Evolutionary conservation across 2,797 vertebrate genomes (phyloP), one percentile per base, ranked within the genome.

Genomic region (Pteropus rufus): DNA sequence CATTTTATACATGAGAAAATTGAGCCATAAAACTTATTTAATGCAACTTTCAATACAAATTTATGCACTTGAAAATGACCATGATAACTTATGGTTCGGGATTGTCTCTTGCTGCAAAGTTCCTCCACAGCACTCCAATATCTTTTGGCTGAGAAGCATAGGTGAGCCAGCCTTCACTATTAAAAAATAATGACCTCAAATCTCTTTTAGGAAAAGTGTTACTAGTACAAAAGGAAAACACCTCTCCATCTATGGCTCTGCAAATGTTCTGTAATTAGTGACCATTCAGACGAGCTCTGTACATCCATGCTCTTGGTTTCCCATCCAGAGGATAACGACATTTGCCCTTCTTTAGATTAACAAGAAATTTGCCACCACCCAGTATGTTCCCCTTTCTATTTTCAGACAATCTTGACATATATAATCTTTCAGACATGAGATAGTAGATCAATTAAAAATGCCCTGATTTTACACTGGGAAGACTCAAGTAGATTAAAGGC

Each of bases 391-490:
- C 73, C 24, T 77, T 81, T 34, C 44, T 81, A n/a, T 54, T 88
- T 95, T 70, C 75, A 5, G 77, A 58, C 23, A 52, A 72, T 31
- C 24, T 44, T 84, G 81, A 54, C 67, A 85, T 64, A 64, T 81
- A 77, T 62, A 89, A 64, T 65, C 34, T 79, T 90, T 72, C 36
- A 95, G 44, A 89, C 18, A 54, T 3, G 12, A 60, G 54, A 84
- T 95, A 87, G 75, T 18, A 79, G 19, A 83, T 18, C 29, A 84
- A 88, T 87, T 93, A 39, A 70, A 93, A 88, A 91, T 44, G 54
- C 21, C 31, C n/a, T 64, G 14, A 69, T 86, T 94, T 88, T 64
- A 26, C 52, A 5, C 49, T 31, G 2, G 36, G 80, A 86, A 67
- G 24, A 72, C 29, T 67, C 46, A 76, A 67, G 24, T 19, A 79